Evolutionary conservation across 2,113 vertebrate species (phyloP).

Genomic region (Rhizomys pruinosus): DNA sequence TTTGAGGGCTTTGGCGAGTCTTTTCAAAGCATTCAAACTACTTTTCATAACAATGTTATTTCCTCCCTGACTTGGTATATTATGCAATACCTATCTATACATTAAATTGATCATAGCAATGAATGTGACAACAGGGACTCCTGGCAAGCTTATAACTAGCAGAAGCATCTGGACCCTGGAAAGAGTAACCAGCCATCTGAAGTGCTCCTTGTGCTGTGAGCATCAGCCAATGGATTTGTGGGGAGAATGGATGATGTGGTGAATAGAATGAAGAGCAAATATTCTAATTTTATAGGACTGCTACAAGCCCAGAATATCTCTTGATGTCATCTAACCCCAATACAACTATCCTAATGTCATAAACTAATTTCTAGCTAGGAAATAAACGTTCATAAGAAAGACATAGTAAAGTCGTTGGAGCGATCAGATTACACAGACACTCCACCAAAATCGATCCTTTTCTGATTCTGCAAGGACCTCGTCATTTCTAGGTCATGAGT

Average conservation of each 20-base stretch:
- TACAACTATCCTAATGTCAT: background rate
- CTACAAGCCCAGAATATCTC: background rate
- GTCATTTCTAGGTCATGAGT: conserved; percentile 47
- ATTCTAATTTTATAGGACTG: background rate
- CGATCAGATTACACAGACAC: background rate
- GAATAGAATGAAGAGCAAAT: background rate
- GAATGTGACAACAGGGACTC: background rate
- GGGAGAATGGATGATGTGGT: background rate
- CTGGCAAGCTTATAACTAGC: background rate
- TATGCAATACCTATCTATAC: background rate
- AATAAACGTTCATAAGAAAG: background rate
- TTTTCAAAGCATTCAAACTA: conserved; percentile 5
- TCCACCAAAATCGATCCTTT: background rate
- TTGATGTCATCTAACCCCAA: background rate
- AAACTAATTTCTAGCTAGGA: conserved; percentile 34
- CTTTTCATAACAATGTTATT: background rate
- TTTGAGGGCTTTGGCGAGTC: background rate
- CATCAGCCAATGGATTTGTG: background rate
- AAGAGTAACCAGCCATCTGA: background rate
- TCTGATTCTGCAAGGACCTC: conserved; percentile 33
- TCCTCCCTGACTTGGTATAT: background rate
- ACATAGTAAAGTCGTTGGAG: background rate
- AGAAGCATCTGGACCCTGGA: background rate
- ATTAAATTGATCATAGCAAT: background rate
- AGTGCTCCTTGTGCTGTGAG: background rate